Percentiles rank a stretch among this genome's conserved stretches.
Conservation (phyloP, 2,888 invertebrate species). For the Trilocha varians region DNA sequence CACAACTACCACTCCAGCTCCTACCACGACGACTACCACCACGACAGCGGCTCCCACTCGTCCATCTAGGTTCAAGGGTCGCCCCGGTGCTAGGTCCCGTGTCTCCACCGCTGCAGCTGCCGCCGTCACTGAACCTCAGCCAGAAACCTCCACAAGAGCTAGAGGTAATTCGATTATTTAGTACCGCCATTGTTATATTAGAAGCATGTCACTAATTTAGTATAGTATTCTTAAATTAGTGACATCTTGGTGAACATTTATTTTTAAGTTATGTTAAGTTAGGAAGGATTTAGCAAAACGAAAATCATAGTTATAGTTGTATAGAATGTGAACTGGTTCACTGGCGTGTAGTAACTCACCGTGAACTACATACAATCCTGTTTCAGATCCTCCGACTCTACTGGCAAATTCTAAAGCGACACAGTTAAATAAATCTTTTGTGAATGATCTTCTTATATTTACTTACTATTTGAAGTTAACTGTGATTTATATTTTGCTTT, state of each 20-base stretch:
- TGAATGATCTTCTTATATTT: background rate
- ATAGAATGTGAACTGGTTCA: slow-evolving; percentile 5
- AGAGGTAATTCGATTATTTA: slow-evolving; percentile 46
- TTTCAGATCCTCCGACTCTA: slow-evolving; percentile 14
- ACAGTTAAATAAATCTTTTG: background rate
- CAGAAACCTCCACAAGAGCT: slow-evolving; percentile 58
- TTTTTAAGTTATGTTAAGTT: background rate
- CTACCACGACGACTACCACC: slow-evolving; percentile 64
- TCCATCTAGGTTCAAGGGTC: slow-evolving; percentile 57
- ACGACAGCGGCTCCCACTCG: slow-evolving; percentile 57
- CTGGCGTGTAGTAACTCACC: slow-evolving; percentile 15
- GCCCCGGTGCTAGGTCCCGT: slow-evolving; percentile 56
- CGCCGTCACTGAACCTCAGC: slow-evolving; percentile 55
- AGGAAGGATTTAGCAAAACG: too few relatives aligned
- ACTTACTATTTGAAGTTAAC: background rate
- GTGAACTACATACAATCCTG: slow-evolving; percentile 21
- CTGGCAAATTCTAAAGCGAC: background rate
- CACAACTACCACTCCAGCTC: slow-evolving; percentile 64
- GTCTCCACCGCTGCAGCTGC: slow-evolving; percentile 52
- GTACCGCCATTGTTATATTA: background rate
- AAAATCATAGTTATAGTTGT: too few relatives aligned
- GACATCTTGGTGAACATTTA: too few relatives aligned
- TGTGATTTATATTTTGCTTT: background rate
- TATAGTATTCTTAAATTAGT: too few relatives aligned
- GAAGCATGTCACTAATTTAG: too few relatives aligned